Evolutionary conservation across 2,113 vertebrate species (phyloP).

Genomic region (Tachycineta bicolor): DNA sequence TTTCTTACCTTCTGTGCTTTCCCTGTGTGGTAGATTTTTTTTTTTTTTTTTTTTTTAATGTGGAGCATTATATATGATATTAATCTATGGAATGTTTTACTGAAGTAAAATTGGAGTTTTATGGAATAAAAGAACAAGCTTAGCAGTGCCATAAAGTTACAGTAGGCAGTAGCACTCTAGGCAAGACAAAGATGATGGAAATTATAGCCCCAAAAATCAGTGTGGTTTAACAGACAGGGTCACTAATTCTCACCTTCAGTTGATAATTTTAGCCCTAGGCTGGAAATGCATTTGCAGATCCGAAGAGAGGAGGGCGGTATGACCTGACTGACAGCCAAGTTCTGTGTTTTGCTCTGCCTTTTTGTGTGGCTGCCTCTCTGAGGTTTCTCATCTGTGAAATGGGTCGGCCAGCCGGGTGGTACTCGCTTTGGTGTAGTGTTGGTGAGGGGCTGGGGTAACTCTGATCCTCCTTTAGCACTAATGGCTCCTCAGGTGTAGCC

Average conservation of each 20-base stretch:
- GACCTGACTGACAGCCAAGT: neutral
- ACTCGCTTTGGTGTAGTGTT: neutral
- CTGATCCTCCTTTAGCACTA: neutral
- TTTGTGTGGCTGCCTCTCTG: neutral
- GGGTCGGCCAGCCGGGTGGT: neutral
- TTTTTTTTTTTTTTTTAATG: neutral
- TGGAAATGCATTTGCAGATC: neutral
- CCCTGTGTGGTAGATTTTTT: neutral
- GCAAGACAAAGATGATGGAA: neutral
- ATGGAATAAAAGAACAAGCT: neutral
- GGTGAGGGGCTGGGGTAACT: neutral
- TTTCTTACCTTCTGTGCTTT: neutral
- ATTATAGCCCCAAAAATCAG: neutral
- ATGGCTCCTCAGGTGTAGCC: neutral
- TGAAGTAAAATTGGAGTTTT: neutral
- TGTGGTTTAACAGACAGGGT: neutral
- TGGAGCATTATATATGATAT: neutral
- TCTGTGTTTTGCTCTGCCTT: neutral
- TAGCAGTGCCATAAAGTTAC: neutral
- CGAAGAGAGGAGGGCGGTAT: neutral
- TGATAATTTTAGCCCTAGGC: neutral
- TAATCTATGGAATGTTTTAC: neutral
- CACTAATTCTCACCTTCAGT: neutral
- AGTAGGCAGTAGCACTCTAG: neutral
- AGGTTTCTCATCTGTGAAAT: neutral